Evolutionary conservation across 2,113 vertebrate genomes (phyloP).

Genomic region (Acinonyx jubatus): DNA sequence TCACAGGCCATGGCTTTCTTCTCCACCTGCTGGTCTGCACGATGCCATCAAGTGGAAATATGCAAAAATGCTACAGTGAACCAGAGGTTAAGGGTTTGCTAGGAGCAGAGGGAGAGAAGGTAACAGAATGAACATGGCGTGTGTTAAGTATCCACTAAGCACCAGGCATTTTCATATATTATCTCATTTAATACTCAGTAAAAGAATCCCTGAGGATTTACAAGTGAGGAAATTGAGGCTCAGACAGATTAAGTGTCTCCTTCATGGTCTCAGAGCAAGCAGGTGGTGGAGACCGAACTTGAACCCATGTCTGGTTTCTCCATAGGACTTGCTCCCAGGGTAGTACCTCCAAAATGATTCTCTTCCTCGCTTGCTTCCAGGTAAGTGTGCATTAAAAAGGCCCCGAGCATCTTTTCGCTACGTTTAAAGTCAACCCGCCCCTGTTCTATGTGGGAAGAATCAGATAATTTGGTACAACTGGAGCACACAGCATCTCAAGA

Average conservation of each 20-base stretch:
- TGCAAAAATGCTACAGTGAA: not conserved
- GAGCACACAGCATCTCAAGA: not conserved
- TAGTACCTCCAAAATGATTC: not conserved
- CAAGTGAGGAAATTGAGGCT: not conserved
- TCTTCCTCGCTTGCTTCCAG: not conserved
- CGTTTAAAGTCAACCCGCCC: not conserved
- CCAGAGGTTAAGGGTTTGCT: not conserved
- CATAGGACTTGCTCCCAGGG: not conserved
- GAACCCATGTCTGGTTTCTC: not conserved
- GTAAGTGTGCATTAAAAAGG: not conserved
- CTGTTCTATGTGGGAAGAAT: not conserved
- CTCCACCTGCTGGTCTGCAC: not conserved
- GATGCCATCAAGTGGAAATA: not conserved
- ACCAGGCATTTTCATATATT: not conserved
- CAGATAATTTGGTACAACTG: not conserved
- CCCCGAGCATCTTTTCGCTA: not conserved
- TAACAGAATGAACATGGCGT: not conserved
- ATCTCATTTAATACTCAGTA: not conserved
- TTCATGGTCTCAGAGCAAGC: not conserved
- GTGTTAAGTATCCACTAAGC: not conserved
- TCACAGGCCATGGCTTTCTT: not conserved
- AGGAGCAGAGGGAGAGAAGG: not conserved
- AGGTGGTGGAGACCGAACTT: not conserved
- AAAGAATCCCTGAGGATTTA: not conserved
- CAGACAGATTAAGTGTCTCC: not conserved